Evolutionary conservation across 2,888 invertebrate genomes (phyloP).

Genomic region (Euzophera pinguis): DNA sequence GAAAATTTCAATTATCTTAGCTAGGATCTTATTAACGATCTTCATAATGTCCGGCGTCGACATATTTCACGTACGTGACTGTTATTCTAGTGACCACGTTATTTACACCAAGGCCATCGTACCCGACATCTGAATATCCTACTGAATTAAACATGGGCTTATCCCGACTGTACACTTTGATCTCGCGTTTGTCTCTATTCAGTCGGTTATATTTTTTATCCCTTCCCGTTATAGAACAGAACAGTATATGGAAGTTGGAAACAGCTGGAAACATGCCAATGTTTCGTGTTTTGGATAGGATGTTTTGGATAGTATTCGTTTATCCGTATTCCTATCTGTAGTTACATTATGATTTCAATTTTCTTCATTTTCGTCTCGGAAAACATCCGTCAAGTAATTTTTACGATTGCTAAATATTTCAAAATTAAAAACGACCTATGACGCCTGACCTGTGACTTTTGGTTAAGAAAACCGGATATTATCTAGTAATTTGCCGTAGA

Average conservation of each 20-base stretch:
- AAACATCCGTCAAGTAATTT: no score
- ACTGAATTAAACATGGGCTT: constrained; percentile 50
- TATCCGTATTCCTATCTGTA: neutral
- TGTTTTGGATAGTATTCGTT: neutral
- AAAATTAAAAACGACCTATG: no score
- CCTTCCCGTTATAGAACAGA: constrained; percentile 41
- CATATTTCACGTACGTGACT: constrained; percentile 41
- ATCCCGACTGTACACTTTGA: constrained; percentile 33
- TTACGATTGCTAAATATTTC: no score
- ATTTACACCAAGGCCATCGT: constrained; percentile 41
- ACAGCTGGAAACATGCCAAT: constrained; percentile 52
- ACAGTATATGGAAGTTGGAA: constrained; percentile 52
- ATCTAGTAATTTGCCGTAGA: no score
- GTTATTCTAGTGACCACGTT: constrained; percentile 38
- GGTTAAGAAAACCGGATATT: no score
- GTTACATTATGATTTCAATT: neutral
- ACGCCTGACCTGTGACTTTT: no score
- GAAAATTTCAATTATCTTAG: constrained; percentile 17
- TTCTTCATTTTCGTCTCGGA: no score
- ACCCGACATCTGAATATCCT: constrained; percentile 36
- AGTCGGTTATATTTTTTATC: constrained; percentile 34
- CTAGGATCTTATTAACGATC: constrained; percentile 16
- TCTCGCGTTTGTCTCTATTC: constrained; percentile 37
- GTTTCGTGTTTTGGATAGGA: constrained; percentile 34
- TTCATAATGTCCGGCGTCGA: constrained; percentile 17